Base-by-base conservation (phyloP, 2,888 invertebrate genomes). In the Leptopilina syphax region DNA sequence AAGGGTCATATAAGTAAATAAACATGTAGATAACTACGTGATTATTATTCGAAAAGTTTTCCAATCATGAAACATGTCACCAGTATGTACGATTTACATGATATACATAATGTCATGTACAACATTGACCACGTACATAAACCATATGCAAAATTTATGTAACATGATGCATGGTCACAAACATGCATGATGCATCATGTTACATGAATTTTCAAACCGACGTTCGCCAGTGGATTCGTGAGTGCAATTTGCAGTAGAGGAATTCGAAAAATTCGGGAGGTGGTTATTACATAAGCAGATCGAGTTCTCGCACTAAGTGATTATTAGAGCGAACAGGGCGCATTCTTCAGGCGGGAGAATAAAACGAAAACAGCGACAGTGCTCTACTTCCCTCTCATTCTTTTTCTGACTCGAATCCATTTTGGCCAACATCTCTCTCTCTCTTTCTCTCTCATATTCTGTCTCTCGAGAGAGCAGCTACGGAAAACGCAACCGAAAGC, bases 241-340 rank as follows among this genome's bases (percentile, higher is more conserved):
- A 80, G 83, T 83, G 84, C 84, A 85, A 84, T 84, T 85, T 84
- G 81, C 82, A 80, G 82, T 78, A 50, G 60, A 85, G 86, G 88
- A 88, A 88, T 88, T 78, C 83, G 83, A 90, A 90, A 89, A 89
- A 88, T 89, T 85, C 86, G 83, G 82, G 84, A 85, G 88, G 82
- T 82, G 80, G 85, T 85, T 85, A 89, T 91, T 91, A 89, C 91
- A 85, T 90, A 91, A 91, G 89, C 87, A 84, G 85, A 83, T 83
- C 86, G 86, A 85, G 85, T 84, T 84, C 81, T 85, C 82, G 85
- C 82, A 81, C 86, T 84, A 86, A 87, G 88, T 87, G 90, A 89
- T 90, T 90, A 90, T 90, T 89, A 90, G 86, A 86, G 87, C 83
- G 86, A 85, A 73, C 84, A 77, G 81, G 79, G 81, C 83, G 80